Evolutionary conservation across 37 sponge, comb jelly and placozoan genomes (phyloP).

Genomic region (Ephydatia muelleri): DNA sequence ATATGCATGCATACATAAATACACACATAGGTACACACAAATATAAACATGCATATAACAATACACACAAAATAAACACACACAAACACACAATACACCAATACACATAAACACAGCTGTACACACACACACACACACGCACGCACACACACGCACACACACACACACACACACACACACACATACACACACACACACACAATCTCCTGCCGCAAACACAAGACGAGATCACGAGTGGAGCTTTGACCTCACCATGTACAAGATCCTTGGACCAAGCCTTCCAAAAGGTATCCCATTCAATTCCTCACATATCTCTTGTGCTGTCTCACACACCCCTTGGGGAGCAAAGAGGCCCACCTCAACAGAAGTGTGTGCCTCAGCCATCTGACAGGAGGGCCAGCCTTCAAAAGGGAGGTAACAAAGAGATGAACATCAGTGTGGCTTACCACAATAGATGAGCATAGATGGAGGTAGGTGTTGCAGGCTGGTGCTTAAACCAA

Average conservation of each 20-base stretch:
- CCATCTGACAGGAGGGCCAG: too few relatives aligned
- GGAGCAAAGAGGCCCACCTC: conserved; percentile 27
- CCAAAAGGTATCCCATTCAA: conserved; percentile 18
- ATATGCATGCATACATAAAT: background rate
- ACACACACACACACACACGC: conserved; percentile 14
- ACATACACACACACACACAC: conserved; percentile 10
- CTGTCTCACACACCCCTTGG: conserved; percentile 11
- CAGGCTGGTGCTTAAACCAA: too few relatives aligned
- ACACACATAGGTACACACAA: conserved; percentile 23
- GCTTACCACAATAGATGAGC: too few relatives aligned
- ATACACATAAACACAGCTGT: background rate
- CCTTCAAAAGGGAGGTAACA: too few relatives aligned
- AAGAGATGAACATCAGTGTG: too few relatives aligned
- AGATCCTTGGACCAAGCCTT: background rate
- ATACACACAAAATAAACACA: background rate
- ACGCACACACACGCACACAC: too few relatives aligned
- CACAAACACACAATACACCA: background rate
- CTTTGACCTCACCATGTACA: background rate
- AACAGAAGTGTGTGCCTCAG: conserved; percentile 16
- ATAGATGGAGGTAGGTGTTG: too few relatives aligned
- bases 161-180: conserved; percentile 15
- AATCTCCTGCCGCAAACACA: background rate
- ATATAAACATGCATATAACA: background rate
- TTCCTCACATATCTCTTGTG: conserved; percentile 21
- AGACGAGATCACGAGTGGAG: background rate